Conservation (phyloP, 2,797 vertebrate genomes). For the Lagorchestes hirsutus region DNA sequence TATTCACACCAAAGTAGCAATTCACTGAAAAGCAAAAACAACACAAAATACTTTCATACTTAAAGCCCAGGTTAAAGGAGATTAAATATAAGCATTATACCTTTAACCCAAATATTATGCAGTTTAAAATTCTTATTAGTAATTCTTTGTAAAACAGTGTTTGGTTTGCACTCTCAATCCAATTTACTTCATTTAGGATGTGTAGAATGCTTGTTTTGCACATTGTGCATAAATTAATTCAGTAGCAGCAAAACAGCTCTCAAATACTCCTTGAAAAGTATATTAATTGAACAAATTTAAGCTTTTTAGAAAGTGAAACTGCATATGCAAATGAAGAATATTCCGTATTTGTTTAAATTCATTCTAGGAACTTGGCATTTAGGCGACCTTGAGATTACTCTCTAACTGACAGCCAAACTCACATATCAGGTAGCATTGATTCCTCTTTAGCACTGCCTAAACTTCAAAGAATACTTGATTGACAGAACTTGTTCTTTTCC, state of each 20-base stretch:
- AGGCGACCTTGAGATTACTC: constrained; percentile 67
- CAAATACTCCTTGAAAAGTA: constrained; percentile 31
- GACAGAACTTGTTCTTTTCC: constrained; percentile 23
- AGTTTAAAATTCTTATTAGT: not conserved
- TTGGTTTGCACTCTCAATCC: not conserved
- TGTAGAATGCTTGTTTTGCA: not conserved
- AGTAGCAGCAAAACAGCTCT: constrained; percentile 47
- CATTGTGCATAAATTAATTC: not conserved
- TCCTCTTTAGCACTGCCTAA: constrained; percentile 56
- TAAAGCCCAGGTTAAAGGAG: not conserved
- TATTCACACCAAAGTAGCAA: not conserved
- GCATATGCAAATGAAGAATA: constrained; percentile 50
- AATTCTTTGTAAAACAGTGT: not conserved
- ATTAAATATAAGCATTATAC: not conserved
- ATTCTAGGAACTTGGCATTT: constrained; percentile 35
- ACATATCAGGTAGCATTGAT: constrained; percentile 35
- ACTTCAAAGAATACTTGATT: constrained; percentile 42
- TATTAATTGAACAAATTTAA: constrained; percentile 43
- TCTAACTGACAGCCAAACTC: constrained; percentile 56
- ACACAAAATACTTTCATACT: not conserved
- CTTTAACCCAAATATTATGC: not conserved
- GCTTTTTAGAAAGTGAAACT: constrained; percentile 14
- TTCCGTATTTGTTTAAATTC: constrained; percentile 22
- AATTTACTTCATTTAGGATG: not conserved
- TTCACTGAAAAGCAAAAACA: not conserved